A percentile compares a stretch with the other conserved stretches of the same genome.
Conservation (phyloP, 2,888 invertebrate species). For the Epistrophe grossulariae region DNA sequence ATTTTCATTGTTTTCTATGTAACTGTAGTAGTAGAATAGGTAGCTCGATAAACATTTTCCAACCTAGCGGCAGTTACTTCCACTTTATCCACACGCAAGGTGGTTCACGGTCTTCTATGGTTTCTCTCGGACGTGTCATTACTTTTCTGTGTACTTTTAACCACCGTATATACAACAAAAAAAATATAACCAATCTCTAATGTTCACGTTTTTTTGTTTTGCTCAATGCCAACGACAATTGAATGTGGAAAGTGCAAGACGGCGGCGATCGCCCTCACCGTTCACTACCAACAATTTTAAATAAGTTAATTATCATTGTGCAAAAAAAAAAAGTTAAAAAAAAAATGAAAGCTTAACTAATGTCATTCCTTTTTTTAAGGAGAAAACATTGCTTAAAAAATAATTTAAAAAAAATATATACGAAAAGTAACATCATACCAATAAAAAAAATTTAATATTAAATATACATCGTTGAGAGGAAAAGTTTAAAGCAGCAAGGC, state of each 20-base stretch:
- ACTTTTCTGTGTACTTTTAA: slow-evolving; percentile 48
- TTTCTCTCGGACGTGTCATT: slow-evolving; percentile 64
- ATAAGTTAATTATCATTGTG: slow-evolving; percentile 49
- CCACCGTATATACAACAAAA: slow-evolving; percentile 17
- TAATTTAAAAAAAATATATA: neutral
- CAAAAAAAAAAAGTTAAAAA: slow-evolving; percentile 49
- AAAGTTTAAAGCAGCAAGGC: slow-evolving; percentile 70
- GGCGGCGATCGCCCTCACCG: slow-evolving; percentile 23
- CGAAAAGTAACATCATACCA: slow-evolving; percentile 3
- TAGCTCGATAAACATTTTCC: slow-evolving; percentile 63
- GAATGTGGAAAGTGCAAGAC: slow-evolving; percentile 50
- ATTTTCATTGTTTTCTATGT: slow-evolving; percentile 47
- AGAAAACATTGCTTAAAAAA: slow-evolving; percentile 47
- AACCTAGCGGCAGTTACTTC: slow-evolving; percentile 69
- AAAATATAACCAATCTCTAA: slow-evolving; percentile 31
- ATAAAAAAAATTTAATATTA: slow-evolving; percentile 7
- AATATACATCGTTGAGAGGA: slow-evolving; percentile 59
- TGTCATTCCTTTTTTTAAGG: slow-evolving; percentile 38
- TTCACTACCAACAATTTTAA: slow-evolving; percentile 16
- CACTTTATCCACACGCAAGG: slow-evolving; percentile 61
- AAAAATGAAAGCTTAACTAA: slow-evolving; percentile 60
- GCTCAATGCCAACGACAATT: slow-evolving; percentile 60
- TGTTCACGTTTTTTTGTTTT: slow-evolving; percentile 37
- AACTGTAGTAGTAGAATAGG: slow-evolving; percentile 45
- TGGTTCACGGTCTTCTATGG: slow-evolving; percentile 54